Base-by-base conservation (phyloP, 2,113 vertebrate species). In the Myrmecobius fasciatus region DNA sequence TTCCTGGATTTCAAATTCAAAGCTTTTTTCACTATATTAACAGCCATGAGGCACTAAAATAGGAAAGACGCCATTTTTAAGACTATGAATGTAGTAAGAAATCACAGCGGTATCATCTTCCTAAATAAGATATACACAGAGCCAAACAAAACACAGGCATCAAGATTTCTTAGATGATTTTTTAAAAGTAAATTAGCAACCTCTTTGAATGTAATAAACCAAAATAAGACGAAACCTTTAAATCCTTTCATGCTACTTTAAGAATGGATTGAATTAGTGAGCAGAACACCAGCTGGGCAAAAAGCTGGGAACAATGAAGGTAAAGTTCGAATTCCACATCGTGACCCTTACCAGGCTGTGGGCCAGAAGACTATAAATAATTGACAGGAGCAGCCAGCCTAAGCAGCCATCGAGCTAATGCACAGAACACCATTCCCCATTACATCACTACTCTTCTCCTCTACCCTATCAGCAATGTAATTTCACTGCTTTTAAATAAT, bases 281-380 rank as follows among this genome's bases (percentile, higher is more conserved):
- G 94, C 52, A 5, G 91, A 95, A 96, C 47, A 97, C 97, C 97
- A 97, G 97, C 96, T 96, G 97, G 97, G 96, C 97, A 98, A 97
- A 96, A 98, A 97, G 96, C 96, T 91, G 96, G 93, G 97, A 97
- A 98, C 97, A 98, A 97, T 98, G 97, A 97, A 97, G 97, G 97
- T 97, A 96, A 97, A 98, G 98, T 97, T 97, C 95, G 97, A 97
- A 98, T 98, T 98, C 97, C 97, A 97, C 56, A 96, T 91, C 93
- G 97, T 98, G 98, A 98, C 98, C 98, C 98, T 97, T 95, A 96
- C 91, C 95, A 97, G 98, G 98, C 98, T 93, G 94, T 26, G 89
- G 89, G 98, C 98, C 98, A 98, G 97, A 95, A 95, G 98, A 96
- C 98, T 95, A 98, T 98, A 98, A 98, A 98, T 98, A 98, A 98